Percentiles rank a stretch among this genome's conserved stretches.
These are phyloP conservation scores for Sternarchorhynchus goeldii DNA, from an alignment of 2,797 vertebrate species.

Conservation along the genomic window DNA sequence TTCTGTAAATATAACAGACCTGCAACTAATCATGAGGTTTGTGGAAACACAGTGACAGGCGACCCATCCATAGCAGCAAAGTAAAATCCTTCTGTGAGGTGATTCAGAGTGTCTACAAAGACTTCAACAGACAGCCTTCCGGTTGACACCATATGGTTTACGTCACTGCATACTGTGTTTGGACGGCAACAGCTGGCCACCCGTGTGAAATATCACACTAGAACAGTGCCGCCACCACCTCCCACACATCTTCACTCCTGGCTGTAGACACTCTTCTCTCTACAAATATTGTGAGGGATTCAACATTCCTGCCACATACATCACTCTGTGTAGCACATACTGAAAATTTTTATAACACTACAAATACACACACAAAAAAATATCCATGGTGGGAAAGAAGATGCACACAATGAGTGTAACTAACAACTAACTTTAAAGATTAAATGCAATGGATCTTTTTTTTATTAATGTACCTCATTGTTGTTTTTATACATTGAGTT, in stretches of 20 bases:
- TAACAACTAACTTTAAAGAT: too few relatives aligned
- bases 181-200: conserved; percentile 3
- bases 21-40: background rate
- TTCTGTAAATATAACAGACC: too few relatives aligned
- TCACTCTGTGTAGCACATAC: conserved; percentile 34
- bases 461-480: too few relatives aligned
- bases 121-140: conserved; percentile 36
- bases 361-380: background rate
- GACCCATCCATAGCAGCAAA: conserved; percentile 14
- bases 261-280: conserved; percentile 24
- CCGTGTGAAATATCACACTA: conserved; percentile 35
- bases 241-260: conserved; percentile 49
- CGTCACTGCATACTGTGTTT: conserved; percentile 28
- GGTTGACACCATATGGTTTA: conserved; percentile 34
- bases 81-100: conserved; percentile 31
- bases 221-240: conserved; percentile 24
- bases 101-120: conserved; percentile 31
- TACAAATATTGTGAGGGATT: conserved; percentile 40
- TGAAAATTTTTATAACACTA: conserved; percentile 43
- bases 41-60: background rate
- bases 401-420: background rate
- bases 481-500: too few relatives aligned
- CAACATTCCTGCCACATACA: conserved; percentile 32
- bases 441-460: too few relatives aligned
- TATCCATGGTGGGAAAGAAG: conserved; percentile 1